Evolutionary conservation across 2,113 vertebrate species (phyloP).

Genomic region (Copsychus sechellarum): DNA sequence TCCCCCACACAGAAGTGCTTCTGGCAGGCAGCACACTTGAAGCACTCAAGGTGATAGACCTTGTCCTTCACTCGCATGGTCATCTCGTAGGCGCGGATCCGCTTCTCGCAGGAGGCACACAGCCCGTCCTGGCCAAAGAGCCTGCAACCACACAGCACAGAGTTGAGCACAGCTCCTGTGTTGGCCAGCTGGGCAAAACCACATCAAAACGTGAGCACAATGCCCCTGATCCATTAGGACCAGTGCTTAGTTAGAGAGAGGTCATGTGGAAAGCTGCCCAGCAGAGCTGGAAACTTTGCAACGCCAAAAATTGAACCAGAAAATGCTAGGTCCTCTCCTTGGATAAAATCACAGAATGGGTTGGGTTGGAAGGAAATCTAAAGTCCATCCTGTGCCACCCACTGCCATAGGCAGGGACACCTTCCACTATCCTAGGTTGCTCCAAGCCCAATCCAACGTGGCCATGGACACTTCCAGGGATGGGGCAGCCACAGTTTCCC

Average conservation of each 20-base stretch:
- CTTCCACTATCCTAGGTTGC: not conserved
- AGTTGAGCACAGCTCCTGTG: not conserved
- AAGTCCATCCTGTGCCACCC: not conserved
- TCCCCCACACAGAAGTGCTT: constrained; percentile 99
- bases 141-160: constrained; percentile 66
- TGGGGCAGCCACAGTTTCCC: not conserved
- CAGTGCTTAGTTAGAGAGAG: not conserved
- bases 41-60: constrained; percentile 98
- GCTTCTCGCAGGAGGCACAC: constrained; percentile 95
- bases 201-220: not conserved
- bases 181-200: not conserved
- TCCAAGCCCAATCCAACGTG: accelerated
- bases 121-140: constrained; percentile 97
- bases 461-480: not conserved
- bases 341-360: not conserved
- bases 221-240: not conserved
- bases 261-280: not conserved
- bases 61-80: constrained; percentile 98
- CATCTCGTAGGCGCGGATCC: constrained; percentile 98
- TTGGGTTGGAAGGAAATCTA: not conserved
- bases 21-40: constrained; percentile 98
- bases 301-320: not conserved
- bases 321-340: not conserved
- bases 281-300: not conserved
- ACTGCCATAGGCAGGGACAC: not conserved